Evolutionary conservation across 1,140 invertebrate genomes (phyloP).

Genomic region (Drosophila biarmipes): DNA sequence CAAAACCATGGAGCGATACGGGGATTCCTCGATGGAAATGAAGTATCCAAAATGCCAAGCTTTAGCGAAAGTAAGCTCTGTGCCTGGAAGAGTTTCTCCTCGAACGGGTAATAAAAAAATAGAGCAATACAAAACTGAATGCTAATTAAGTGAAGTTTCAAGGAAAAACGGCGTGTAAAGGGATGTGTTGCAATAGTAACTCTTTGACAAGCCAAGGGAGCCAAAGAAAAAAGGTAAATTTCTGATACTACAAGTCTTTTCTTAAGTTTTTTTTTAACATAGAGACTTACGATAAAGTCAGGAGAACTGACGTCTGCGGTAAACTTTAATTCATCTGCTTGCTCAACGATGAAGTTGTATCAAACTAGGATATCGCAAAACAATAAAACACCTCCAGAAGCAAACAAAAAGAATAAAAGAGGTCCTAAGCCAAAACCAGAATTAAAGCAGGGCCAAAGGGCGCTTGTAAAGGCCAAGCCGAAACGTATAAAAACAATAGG

Average conservation of each 20-base stretch:
- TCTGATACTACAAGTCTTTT: background rate
- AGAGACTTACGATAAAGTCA: background rate
- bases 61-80: background rate
- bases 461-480: constrained; percentile 14
- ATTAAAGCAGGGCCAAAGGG: background rate
- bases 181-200: background rate
- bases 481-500: constrained; percentile 6
- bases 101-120: background rate
- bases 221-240: background rate
- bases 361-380: background rate
- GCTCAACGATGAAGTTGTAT: background rate
- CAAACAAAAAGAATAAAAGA: background rate
- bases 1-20: background rate
- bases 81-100: background rate
- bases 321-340: background rate
- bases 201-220: background rate
- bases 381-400: background rate
- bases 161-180: background rate
- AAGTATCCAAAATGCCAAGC: background rate
- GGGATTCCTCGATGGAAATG: background rate
- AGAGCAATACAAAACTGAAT: background rate
- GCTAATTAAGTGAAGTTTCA: background rate
- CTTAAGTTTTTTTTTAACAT: background rate
- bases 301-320: background rate
- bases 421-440: background rate